Evolutionary conservation across 53 echinoderm and acorn worm genomes (phyloP), one percentile per base, ranked within the genome.

Genomic region (Apostichopus leukothele): DNA sequence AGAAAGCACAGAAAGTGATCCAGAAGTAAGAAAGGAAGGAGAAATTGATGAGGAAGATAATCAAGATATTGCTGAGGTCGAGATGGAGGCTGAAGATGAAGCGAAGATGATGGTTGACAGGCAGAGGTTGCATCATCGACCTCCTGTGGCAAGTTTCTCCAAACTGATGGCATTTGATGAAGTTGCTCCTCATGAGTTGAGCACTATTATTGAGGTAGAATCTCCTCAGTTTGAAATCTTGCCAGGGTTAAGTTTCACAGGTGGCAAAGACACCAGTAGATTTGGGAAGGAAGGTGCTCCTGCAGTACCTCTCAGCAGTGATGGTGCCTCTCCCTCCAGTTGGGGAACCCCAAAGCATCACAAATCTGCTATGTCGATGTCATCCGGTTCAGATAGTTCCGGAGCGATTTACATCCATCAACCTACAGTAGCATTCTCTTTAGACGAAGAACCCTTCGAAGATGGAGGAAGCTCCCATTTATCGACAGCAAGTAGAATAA

Each of bases 131-230:
- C 85, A 85, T 19, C 88, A 87, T 11, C 81, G 88, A 76, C 94
- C 94, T 6, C 96, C 96, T 10, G 86, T 92, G 7, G 90, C 96
- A 80, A 89, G 88, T 10, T 85, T 87, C 26, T 51, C 87, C 60
- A 78, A 87, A n/a, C 90, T 90, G 39, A 78, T 86, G 61, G 92
- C 81, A 27, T 68, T 80, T 50, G 88, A 90, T 27, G 90, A 91
- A 67, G 83, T 91, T 20, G 79, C 86, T 19, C 94, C 94, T 57
- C 98, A 98, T 89, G 98, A 98, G 81, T 79, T 98, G 23, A 98
- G 98, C 73, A 98, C 98, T 51, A 98, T 98, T 19, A 39, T 92
- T 1, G 98, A 98, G 76, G 92, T 88, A 50, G 98, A 98, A 18
- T 93, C 94, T 0, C 92, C 98, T 1, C 71, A 67, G 12, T 85